Evolutionary conservation across 2,888 invertebrate genomes (phyloP).

Genomic region (Aproaerema taeniolella): DNA sequence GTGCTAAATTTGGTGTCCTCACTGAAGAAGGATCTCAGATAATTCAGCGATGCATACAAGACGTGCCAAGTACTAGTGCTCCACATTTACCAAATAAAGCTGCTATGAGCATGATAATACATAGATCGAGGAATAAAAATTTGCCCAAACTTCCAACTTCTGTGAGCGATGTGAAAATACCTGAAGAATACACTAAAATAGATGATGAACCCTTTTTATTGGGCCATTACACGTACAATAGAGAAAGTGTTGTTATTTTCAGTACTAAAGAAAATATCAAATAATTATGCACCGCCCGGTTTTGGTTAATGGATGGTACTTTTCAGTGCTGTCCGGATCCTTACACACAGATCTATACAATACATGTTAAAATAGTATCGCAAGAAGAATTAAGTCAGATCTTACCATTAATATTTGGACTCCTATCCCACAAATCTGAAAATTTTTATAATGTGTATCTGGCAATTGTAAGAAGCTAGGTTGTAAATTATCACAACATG

Average conservation of each 20-base stretch:
- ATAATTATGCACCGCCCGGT: background rate
- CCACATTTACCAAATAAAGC: background rate
- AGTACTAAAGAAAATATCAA: constrained; percentile 6
- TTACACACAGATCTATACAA: constrained; percentile 5
- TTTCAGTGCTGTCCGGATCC: constrained; percentile 7
- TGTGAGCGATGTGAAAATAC: background rate
- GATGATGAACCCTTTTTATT: background rate
- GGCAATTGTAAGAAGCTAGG: constrained; percentile 3
- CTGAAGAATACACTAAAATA: background rate
- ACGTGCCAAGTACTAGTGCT: background rate
- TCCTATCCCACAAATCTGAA: constrained; percentile 10
- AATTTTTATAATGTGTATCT: constrained; percentile 7
- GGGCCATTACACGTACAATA: background rate
- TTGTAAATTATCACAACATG: constrained; percentile 2
- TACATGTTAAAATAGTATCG: background rate
- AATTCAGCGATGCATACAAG: background rate
- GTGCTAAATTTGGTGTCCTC: background rate
- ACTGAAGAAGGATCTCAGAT: background rate
- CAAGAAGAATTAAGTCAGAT: background rate
- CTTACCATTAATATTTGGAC: constrained; percentile 8
- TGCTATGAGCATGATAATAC: background rate
- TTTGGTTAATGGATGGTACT: constrained; percentile 13
- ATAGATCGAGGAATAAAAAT: background rate
- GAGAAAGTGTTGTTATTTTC: constrained; percentile 3
- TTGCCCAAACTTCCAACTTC: background rate